Percentiles rank a stretch among this genome's conserved stretches.
Conservation (phyloP, 2,888 invertebrate genomes). For the Agonopterix heracliana region DNA sequence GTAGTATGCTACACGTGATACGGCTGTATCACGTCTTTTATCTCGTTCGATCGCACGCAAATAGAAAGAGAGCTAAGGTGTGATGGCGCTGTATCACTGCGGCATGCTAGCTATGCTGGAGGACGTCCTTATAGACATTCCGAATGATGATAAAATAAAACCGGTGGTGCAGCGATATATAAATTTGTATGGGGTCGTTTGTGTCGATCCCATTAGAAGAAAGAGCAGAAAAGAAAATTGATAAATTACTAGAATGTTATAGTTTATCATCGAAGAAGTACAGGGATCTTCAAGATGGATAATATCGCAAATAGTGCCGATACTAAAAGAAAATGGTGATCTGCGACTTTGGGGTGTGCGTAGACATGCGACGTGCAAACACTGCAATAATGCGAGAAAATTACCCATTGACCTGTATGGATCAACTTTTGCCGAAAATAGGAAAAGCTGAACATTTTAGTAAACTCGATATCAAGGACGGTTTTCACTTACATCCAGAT, state of each 20-base stretch:
- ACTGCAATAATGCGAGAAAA: conserved; percentile 17
- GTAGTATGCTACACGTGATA: no score
- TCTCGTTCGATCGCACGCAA: no score
- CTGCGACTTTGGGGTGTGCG: conserved; percentile 8
- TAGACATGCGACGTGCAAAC: conserved; percentile 12
- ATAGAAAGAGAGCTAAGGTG: no score
- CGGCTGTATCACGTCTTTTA: no score
- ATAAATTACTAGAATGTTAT: conserved; percentile 12
- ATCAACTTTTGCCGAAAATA: conserved; percentile 11
- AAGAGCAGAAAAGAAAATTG: conserved; percentile 14
- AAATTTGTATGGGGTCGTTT: no score
- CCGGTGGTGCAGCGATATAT: conserved; percentile 16
- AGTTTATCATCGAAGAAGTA: conserved; percentile 16
- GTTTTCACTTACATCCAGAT: no score
- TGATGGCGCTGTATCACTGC: no score
- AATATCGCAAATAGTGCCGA: conserved; percentile 15
- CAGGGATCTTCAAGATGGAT: conserved; percentile 13
- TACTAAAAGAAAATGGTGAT: conserved; percentile 4
- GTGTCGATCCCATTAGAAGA: conserved; percentile 15
- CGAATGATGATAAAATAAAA: conserved; percentile 12
- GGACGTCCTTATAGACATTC: conserved; percentile 15
- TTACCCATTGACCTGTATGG: conserved; percentile 13
- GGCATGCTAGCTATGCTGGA: conserved; percentile 22
- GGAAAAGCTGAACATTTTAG: conserved; percentile 20
- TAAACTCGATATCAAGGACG: conserved; percentile 29